Evolutionary conservation across 2,888 invertebrate genomes (phyloP).

Genomic region (Amphiduros pacificus): DNA sequence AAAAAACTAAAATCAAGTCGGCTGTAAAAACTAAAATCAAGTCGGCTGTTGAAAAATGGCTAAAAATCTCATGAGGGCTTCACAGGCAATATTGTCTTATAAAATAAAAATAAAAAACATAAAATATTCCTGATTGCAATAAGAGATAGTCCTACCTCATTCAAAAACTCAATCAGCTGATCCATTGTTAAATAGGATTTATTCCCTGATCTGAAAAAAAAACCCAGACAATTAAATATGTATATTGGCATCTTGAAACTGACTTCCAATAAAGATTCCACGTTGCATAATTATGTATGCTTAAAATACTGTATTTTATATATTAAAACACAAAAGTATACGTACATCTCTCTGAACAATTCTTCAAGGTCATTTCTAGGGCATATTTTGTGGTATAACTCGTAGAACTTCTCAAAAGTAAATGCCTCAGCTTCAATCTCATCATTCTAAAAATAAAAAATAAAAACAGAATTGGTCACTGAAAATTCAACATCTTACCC

Average conservation of each 20-base stretch:
- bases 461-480: too few relatives aligned
- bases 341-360: constrained; percentile 92
- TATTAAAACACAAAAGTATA: not conserved
- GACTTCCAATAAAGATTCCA: not conserved
- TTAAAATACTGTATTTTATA: not conserved
- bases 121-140: too few relatives aligned
- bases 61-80: too few relatives aligned
- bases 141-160: constrained; percentile 66
- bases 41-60: too few relatives aligned
- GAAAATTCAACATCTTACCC: too few relatives aligned
- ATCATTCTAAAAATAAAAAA: constrained; percentile 71
- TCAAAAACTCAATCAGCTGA: constrained; percentile 89
- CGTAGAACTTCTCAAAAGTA: constrained; percentile 98
- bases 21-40: too few relatives aligned
- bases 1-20: too few relatives aligned
- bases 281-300: not conserved
- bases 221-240: too few relatives aligned
- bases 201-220: constrained; percentile 80
- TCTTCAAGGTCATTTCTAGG: constrained; percentile 99
- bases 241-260: too few relatives aligned
- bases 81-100: too few relatives aligned
- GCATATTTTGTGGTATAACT: constrained; percentile 97
- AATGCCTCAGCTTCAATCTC: constrained; percentile 92
- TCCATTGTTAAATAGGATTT: constrained; percentile 84
- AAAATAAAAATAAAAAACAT: too few relatives aligned